These are phyloP conservation scores for Electrophaes corylata DNA, from an alignment of 2,888 invertebrate species.

Conservation along the genomic window DNA sequence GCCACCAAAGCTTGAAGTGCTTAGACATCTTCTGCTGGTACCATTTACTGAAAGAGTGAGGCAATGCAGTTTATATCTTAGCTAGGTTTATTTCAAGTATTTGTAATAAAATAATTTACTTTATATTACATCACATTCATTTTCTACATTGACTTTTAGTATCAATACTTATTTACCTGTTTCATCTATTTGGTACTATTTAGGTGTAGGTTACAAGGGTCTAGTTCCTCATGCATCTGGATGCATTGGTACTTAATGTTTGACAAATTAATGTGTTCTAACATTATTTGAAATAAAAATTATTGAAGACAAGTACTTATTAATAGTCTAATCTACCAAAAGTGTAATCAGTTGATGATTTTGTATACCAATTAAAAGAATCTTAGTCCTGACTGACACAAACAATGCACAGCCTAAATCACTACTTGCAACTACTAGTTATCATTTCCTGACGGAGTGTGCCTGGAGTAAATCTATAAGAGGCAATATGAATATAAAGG, in stretches of 20 bases:
- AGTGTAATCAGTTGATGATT: too few relatives aligned
- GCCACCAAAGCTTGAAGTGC: slow-evolving; percentile 7
- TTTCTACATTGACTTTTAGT: neutral
- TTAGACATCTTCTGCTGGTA: neutral
- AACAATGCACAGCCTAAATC: too few relatives aligned
- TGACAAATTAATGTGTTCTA: too few relatives aligned
- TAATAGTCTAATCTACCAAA: too few relatives aligned
- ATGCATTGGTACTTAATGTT: too few relatives aligned
- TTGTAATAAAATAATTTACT: neutral
- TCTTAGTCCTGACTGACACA: too few relatives aligned
- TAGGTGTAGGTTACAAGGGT: neutral
- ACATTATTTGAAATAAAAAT: too few relatives aligned
- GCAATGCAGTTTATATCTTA: neutral
- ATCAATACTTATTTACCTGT: neutral
- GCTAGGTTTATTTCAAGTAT: neutral
- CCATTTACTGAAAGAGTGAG: neutral
- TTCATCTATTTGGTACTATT: neutral
- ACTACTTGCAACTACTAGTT: too few relatives aligned
- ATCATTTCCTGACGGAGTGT: neutral
- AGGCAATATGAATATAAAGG: too few relatives aligned
- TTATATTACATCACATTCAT: neutral
- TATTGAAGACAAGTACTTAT: too few relatives aligned
- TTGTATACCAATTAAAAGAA: too few relatives aligned
- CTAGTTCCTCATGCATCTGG: neutral
- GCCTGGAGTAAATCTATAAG: too few relatives aligned